Base-by-base conservation (phyloP, 2,888 invertebrate species). In the Parasteatoda lunata region DNA sequence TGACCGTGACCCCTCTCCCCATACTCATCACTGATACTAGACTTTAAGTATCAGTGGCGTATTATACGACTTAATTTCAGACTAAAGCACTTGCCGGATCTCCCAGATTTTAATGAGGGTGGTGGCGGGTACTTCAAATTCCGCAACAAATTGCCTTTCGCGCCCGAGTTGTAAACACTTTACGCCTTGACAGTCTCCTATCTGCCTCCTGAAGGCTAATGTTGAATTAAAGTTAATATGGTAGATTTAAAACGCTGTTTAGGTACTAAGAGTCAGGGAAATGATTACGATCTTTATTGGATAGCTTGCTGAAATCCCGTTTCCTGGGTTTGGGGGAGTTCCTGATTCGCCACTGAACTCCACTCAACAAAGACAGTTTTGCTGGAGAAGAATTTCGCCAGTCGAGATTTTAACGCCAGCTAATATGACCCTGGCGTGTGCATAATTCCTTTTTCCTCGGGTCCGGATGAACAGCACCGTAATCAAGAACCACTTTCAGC, bases 181-280 rank as follows among this genome's bases (percentile, higher is more conserved):
- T 83, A 77, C 65, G 65, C 77, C 15, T 49, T 77, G 83, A 66
- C 71, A 65, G 73, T 65, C 59, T 75, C 48, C 68, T 15, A 48
- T 47, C 52, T 45, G 15, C 45, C 52, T 70, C 45, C 49, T 15
- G 54, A 45, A 73, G 65, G 76, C 68, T 71, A 76, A 76, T 76
- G 81, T 52, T 70, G 82, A 82, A 82, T 82, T 82, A 77, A 83
- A 83, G 77, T 83, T 83, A 83, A 83, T 77, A 77, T 77, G 77
- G 71, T 77, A 83, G 77, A 83, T 83, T 83, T 83, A 83, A 83
- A 83, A 83, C 83, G 83, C 83, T 71, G 77, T 83, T 83, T 77
- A 65, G 83, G 77, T 47, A 71, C 65, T 71, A 75, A 69, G 81
- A 59, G 81, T 30, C 71, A 30, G n/a, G 71, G 71, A 71, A 83